Evolutionary conservation across 2,888 invertebrate genomes (phyloP), one percentile per base, ranked within the genome.

Genomic region (Tillus elongatus): DNA sequence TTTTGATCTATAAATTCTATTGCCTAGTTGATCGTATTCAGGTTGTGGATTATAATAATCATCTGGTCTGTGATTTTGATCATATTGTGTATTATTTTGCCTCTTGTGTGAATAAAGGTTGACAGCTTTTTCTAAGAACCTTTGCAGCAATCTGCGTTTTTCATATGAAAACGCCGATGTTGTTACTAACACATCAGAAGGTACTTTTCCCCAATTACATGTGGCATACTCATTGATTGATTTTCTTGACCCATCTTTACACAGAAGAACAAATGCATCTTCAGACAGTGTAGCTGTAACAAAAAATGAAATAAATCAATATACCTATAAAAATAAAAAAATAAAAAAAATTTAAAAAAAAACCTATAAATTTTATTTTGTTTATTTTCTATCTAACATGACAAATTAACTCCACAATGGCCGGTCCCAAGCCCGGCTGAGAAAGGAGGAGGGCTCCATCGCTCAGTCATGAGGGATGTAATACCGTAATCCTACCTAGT

Each of bases 151-250:
- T 38, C 61, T 64, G 30, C 83, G 69, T 29, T 70, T 68, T 9
- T 74, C 69, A 4, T 63, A 60, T 4, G 71, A 62, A 4, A 78
- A 78, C 0, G 86, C 90, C 4, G 90, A 90, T n/a, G 85, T 82
- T 1, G 86, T 82, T 1, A 91, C 86, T 4, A 92, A 63, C 1
- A 89, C 87, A 62, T 89, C 82, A 0, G 88, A 77, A 0, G 89
- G 89, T 8, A 86, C 81, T 31, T 70, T 66, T 3, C 89, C 92
- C 92, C 92, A 92, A 63, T 88, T 81, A 58, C 92, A 92, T 15
- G 65, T 65, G 35, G 73, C 71, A 62, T 79, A 88, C 34, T 85
- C 78, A 1, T 73, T 73, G 8, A 89, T 64, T 0, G 79, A 65
- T 10, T 70, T 71, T 0, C 87, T 74, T 2, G 74, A 69, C 0